Conservation (phyloP, 2,888 invertebrate species). For the Syrphus vitripennis region DNA sequence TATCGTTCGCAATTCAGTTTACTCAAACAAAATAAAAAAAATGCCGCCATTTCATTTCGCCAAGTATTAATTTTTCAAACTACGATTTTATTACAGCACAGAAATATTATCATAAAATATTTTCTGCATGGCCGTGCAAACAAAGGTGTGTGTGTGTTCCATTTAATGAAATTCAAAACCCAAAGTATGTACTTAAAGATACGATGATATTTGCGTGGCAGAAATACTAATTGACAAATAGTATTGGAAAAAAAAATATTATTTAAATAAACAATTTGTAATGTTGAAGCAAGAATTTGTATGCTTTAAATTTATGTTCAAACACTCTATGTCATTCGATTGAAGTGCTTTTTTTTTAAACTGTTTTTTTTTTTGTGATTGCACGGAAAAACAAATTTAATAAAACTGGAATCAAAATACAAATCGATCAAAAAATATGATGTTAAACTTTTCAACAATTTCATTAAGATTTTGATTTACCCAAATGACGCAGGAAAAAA, state of each 20-base stretch:
- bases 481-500: no score
- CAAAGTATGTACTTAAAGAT: not conserved
- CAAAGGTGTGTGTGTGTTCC: slow-evolving; percentile 22
- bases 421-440: no score
- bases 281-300: not conserved
- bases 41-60: not conserved
- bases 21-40: not conserved
- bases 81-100: slow-evolving; percentile 20
- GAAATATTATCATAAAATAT: slow-evolving; percentile 30
- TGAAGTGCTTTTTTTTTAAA: not conserved
- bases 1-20: not conserved
- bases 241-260: not conserved
- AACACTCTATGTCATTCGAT: not conserved
- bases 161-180: slow-evolving; percentile 28
- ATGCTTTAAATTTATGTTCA: not conserved
- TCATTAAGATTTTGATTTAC: no score
- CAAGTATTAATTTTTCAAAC: not conserved
- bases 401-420: no score
- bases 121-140: slow-evolving; percentile 29
- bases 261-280: not conserved
- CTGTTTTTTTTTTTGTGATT: no score
- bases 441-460: no score
- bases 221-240: slow-evolving; percentile 17
- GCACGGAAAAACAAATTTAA: no score
- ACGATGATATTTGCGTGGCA: slow-evolving; percentile 10